Conservation (phyloP, 2,797 vertebrate species). For the Buceros bicornis region DNA sequence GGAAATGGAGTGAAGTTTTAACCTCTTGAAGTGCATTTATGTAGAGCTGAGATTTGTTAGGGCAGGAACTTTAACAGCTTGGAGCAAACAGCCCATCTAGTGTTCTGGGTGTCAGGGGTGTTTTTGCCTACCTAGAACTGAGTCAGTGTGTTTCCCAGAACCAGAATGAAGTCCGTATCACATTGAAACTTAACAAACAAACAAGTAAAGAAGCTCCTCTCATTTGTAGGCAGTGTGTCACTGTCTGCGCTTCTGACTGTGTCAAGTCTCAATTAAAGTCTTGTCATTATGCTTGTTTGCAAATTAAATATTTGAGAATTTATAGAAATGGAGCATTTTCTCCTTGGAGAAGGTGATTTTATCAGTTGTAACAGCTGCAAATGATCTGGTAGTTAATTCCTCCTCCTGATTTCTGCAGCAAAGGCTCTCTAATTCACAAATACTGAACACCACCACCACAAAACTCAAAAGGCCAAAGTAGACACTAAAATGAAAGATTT, state of each 20-base stretch:
- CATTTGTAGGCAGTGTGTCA: neutral
- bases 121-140: neutral
- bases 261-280: neutral
- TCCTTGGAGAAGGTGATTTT: neutral
- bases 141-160: neutral
- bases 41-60: neutral
- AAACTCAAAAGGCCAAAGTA: neutral
- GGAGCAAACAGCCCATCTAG: neutral
- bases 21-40: neutral
- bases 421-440: neutral
- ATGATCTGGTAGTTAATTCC: neutral
- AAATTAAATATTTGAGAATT: slow-evolving; percentile 5
- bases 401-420: neutral
- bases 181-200: neutral
- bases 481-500: neutral
- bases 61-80: neutral
- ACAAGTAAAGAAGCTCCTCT: neutral
- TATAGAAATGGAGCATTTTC: neutral
- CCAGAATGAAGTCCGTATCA: accelerated
- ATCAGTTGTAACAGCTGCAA: neutral
- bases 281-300: neutral
- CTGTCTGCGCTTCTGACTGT: neutral
- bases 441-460: neutral
- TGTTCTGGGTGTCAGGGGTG: accelerated
- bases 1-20: neutral